Evolutionary conservation across 1,140 invertebrate genomes (phyloP), one percentile per base, ranked within the genome.

Genomic region (Grapholita molesta): DNA sequence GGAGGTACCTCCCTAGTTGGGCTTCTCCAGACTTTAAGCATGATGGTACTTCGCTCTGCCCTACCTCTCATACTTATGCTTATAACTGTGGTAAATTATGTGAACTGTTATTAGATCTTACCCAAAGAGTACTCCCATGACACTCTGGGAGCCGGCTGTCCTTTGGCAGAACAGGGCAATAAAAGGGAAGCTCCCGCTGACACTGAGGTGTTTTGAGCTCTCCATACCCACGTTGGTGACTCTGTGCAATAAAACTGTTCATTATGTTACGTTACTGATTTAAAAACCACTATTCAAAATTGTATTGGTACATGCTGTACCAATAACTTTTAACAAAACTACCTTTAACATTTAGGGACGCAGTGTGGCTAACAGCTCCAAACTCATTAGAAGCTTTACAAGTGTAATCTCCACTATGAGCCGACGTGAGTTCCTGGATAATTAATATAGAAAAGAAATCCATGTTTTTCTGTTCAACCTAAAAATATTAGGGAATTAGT

Each of bases 261-360:
- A 86, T 83, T 83, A 87, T 89, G 80, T 85, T 86, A 86, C 69
- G 75, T 72, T 76, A 79, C 78, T 77, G 72, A 71, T 71, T 52
- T 48, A 15, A 9, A 21, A 48, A 48, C 6, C 35, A 67, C 15
- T 66, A 38, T 25, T 15, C 15, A 69, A 4, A 42, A 21, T 64
- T 64, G 1, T 3, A 28, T 30, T n/a, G 28, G 6, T 64, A 25
- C 67, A 70, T 53, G 24, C 1, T 3, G 3, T 53, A 5, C 11
- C 52, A 4, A 11, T 32, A 11, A 70, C 71, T 68, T 48, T 69
- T 53, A 32, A 52, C 70, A 78, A 70, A 76, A 70, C 64, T 96
- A 97, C 96, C 96, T 93, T 97, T 96, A 82, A 97, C 96, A 84
- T 94, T 93, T 76, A 97, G 93, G 71, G 94, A 93, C 82, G 96